Percentiles rank a stretch among this genome's conserved stretches.
Evolutionary conservation across 30 jellyfish, hydroid and myxozoan species (phyloP).

Genomic region (Aurelia coerulea): DNA sequence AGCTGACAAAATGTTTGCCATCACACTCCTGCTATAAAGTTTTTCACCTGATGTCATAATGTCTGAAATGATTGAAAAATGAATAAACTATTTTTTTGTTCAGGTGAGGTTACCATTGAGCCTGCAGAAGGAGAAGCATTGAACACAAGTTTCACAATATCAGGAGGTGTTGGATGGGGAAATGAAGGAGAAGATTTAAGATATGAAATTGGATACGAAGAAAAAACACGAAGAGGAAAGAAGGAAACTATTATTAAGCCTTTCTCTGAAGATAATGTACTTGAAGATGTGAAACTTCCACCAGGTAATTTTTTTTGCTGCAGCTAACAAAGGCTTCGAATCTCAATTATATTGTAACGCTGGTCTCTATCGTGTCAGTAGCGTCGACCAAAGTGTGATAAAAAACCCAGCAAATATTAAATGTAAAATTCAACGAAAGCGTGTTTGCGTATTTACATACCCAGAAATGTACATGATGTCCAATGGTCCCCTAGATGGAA

Average conservation of each 20-base stretch:
- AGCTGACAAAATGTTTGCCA: too few species aligned
- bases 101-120: conserved; percentile 59
- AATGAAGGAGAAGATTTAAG: background rate
- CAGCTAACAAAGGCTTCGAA: too few species aligned
- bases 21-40: too few species aligned
- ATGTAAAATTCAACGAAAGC: too few species aligned
- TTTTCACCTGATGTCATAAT: too few species aligned
- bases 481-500: too few species aligned
- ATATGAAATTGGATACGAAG: conserved; percentile 48
- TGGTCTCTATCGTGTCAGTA: background rate
- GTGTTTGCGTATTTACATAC: too few species aligned
- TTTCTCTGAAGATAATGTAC: conserved; percentile 14
- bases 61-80: too few species aligned
- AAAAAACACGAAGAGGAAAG: background rate
- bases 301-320: conserved; percentile 28
- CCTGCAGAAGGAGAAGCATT: conserved; percentile 64
- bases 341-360: background rate
- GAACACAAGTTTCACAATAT: conserved; percentile 59
- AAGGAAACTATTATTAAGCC: conserved; percentile 15
- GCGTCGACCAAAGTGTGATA: too few species aligned
- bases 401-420: too few species aligned
- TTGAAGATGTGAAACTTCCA: conserved; percentile 57
- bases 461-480: too few species aligned
- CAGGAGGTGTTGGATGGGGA: conserved; percentile 81
- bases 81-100: background rate